Percentiles rank a stretch among this genome's conserved stretches.
Conservation (phyloP, 2,888 invertebrate species). For the Apamea monoglypha region DNA sequence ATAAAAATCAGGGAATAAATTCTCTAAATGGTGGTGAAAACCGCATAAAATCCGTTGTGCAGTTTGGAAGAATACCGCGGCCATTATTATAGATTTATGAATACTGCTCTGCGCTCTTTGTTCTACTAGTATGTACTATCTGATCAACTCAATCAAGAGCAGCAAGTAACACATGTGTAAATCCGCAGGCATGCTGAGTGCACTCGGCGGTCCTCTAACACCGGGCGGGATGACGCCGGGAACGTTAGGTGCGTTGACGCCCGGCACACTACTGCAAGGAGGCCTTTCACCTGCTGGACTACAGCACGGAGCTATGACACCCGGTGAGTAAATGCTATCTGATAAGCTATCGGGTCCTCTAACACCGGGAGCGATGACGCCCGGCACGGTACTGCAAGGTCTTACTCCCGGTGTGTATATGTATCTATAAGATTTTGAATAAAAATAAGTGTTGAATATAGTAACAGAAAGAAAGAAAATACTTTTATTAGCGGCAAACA, state of each 20-base stretch:
- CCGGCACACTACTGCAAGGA: constrained; percentile 75
- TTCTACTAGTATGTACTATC: not conserved
- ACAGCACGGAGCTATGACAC: constrained; percentile 81
- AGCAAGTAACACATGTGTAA: not conserved
- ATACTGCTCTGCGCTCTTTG: not conserved
- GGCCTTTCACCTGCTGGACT: constrained; percentile 81
- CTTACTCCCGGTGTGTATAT: constrained; percentile 72
- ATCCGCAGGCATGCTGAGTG: constrained; percentile 75
- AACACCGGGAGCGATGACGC: constrained; percentile 73
- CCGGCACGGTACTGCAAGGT: constrained; percentile 74
- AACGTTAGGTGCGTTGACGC: constrained; percentile 76
- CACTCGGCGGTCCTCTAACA: constrained; percentile 77
- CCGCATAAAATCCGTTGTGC: not conserved
- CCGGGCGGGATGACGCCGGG: constrained; percentile 79
- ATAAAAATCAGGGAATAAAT: not conserved
- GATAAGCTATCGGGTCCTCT: constrained; percentile 63
- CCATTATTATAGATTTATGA: not conserved
- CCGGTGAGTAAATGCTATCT: constrained; percentile 57
- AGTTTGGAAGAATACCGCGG: too few relatives aligned
- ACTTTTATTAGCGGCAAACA: too few relatives aligned
- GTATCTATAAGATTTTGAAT: not conserved
- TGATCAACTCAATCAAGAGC: not conserved
- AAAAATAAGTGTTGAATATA: too few relatives aligned
- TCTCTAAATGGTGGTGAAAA: not conserved
- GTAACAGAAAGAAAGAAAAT: too few relatives aligned